Base-by-base conservation (phyloP, 2,113 vertebrate genomes). In the Aix galericulata region DNA sequence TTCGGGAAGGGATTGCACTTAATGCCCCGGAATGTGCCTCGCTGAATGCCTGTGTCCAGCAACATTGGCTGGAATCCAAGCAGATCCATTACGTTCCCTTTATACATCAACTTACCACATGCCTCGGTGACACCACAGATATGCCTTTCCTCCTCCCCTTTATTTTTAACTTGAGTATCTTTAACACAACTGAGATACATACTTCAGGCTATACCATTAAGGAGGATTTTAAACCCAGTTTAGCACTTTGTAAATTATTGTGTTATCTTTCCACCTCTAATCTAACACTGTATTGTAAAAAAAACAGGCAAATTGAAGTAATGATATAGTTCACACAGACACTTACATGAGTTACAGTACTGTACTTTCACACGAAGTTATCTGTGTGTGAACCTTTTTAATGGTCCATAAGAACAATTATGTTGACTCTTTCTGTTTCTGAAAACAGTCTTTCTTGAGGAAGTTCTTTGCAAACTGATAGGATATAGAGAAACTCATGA, bases 81-180 rank as follows among this genome's bases (percentile, higher is more conserved):
- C 40, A 94, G 94, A 96, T 96, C 95, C 88, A 92, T 96, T 96
- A 93, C 95, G 79, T 93, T 93, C 89, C 83, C 82, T 93, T 96
- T 85, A 96, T 92, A 92, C 95, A 95, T 80, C 92, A 95, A 91
- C 88, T 93, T 69, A 86, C 81, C 93, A 77, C 91, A 97, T 96
- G 86, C 81, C 88, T 93, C 2, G 34, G 88, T 94, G 94, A 96
- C 86, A 95, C 88, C 86, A 94, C 74, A 87, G 93, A 95, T 94
- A 96, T 1, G 93, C 44, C 68, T 36, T 95, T 84, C 81, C 83
- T 94, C 60, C 92, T 88, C 53, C 86, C 32, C 63, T 79, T 93
- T 97, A 96, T 96, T 96, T 97, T 96, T 96, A 95, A 95, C 93
- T 82, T 72, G 17, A 42, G 78, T 94, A 94, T 96, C 86, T 95